Conservation (phyloP, 2,797 vertebrate genomes). For the Peromyscus nudipes region DNA sequence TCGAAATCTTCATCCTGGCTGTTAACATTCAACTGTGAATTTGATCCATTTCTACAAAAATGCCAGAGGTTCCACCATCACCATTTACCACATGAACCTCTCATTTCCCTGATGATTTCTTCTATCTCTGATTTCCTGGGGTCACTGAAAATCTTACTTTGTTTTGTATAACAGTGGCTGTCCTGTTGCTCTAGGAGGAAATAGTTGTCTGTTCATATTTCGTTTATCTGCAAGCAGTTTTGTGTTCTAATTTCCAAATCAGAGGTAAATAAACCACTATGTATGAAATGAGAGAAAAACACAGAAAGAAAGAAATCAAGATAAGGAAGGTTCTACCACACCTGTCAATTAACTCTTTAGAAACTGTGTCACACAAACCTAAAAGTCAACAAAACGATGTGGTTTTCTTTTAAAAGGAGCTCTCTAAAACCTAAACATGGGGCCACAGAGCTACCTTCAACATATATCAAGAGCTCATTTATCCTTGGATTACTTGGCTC, state of each 20-base stretch:
- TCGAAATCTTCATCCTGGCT: not conserved
- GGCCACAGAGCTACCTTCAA: not conserved
- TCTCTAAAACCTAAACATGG: not conserved
- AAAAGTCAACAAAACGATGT: not conserved
- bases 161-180: not conserved
- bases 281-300: not conserved
- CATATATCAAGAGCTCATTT: conserved; percentile 16
- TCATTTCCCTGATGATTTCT: not conserved
- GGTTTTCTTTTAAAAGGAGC: not conserved
- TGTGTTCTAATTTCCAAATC: not conserved
- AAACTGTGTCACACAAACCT: not conserved
- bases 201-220: not conserved
- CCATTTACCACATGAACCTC: not conserved
- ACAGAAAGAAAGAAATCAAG: not conserved
- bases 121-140: not conserved
- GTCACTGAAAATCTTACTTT: conserved; percentile 23
- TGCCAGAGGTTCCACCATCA: not conserved
- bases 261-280: not conserved
- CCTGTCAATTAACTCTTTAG: not conserved
- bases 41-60: not conserved
- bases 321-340: not conserved
- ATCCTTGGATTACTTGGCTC: not conserved
- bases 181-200: not conserved
- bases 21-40: not conserved
- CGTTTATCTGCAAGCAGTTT: not conserved